Evolutionary conservation across 2,113 vertebrate genomes (phyloP).

Genomic region (Mellivora capensis): DNA sequence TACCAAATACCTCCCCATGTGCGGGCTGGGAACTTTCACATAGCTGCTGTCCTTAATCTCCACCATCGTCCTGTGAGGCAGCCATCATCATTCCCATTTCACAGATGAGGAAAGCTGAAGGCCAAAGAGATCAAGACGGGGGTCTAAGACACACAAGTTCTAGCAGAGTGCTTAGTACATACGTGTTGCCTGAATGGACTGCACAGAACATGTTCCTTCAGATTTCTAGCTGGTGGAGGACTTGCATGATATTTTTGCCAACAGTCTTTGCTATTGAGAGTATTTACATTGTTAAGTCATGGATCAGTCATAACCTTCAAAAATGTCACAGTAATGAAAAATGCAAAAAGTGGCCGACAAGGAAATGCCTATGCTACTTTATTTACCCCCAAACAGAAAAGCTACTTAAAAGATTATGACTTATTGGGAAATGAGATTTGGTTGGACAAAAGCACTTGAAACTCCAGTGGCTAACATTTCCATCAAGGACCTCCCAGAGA

Average conservation of each 20-base stretch:
- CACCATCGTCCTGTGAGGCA: neutral
- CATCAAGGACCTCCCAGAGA: constrained; percentile 37
- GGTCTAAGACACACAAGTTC: neutral
- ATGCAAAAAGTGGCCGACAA: neutral
- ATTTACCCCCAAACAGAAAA: constrained; percentile 59
- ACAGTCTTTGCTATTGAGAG: neutral
- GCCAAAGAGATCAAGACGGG: neutral
- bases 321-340: constrained; percentile 47
- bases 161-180: neutral
- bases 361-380: constrained; percentile 36
- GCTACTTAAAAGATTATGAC: constrained; percentile 63
- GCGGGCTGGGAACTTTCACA: neutral
- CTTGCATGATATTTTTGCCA: neutral
- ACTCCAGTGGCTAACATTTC: neutral
- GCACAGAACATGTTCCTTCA: neutral
- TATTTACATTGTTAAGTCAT: neutral
- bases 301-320: constrained; percentile 1
- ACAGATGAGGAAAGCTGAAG: neutral
- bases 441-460: constrained; percentile 38
- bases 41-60: neutral
- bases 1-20: neutral
- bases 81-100: neutral
- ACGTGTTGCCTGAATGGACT: neutral
- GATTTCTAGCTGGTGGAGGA: neutral
- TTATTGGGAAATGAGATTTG: constrained; percentile 46